These are phyloP conservation scores for Gopherus flavomarginatus DNA, from an alignment of 2,113 vertebrate species.

Conservation along the genomic window DNA sequence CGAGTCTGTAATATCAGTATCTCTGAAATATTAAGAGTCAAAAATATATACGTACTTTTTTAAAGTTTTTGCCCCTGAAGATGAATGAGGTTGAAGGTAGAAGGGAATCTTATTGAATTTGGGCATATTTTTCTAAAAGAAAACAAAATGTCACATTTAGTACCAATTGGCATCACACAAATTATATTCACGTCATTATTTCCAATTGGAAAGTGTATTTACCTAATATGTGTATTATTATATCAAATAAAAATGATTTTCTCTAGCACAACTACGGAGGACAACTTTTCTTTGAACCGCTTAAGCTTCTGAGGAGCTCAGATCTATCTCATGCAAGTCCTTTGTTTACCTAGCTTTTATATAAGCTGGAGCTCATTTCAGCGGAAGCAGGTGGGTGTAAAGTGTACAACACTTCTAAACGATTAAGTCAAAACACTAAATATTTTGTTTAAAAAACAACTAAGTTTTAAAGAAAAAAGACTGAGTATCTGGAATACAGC, in stretches of 20 bases:
- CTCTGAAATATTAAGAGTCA: background rate
- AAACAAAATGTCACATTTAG: slow-evolving; percentile 52
- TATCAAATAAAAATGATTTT: slow-evolving; percentile 19
- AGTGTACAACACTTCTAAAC: background rate
- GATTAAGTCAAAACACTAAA: background rate
- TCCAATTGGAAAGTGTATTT: slow-evolving; percentile 34
- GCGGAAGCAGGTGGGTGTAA: background rate
- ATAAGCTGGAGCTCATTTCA: slow-evolving; percentile 33
- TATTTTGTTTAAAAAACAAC: background rate
- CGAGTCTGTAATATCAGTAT: background rate
- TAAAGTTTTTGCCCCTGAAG: slow-evolving; percentile 96
- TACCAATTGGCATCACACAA: background rate
- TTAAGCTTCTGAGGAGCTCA: slow-evolving; percentile 29
- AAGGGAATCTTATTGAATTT: slow-evolving; percentile 99
- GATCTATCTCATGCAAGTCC: background rate
- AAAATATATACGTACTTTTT: slow-evolving; percentile 89
- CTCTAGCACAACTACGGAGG: slow-evolving; percentile 24
- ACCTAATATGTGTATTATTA: slow-evolving; percentile 31
- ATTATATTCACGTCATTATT: background rate
- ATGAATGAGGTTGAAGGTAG: slow-evolving; percentile 99
- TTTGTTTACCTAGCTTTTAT: background rate
- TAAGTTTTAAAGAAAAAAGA: background rate
- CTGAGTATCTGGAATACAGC: background rate
- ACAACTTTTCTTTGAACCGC: slow-evolving; percentile 14
- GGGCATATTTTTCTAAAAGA: slow-evolving; percentile 97